Evolutionary conservation across 2,797 vertebrate genomes (phyloP).

Genomic region (Hirundo rustica): DNA sequence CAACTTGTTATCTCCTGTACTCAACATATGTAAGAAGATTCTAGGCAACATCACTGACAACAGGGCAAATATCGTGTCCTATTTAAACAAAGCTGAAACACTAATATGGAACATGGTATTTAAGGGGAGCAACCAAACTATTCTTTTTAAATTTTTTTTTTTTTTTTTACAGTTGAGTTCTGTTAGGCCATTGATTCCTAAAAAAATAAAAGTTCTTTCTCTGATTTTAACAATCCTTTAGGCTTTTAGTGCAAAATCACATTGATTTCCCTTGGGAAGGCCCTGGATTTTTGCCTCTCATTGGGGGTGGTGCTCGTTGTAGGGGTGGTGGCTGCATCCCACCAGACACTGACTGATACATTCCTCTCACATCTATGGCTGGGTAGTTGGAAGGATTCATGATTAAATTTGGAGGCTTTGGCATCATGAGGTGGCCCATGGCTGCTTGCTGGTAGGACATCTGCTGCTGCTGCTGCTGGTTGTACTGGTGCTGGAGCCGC

Average conservation of each 20-base stretch:
- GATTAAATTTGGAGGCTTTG: slow-evolving; percentile 79
- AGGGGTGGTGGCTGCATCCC: slow-evolving; percentile 80
- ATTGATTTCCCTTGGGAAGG: slow-evolving; percentile 92
- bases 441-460: slow-evolving; percentile 89
- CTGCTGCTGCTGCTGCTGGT: slow-evolving; percentile 84
- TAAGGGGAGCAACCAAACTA: slow-evolving; percentile 75
- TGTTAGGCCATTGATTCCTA: slow-evolving; percentile 84
- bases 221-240: slow-evolving; percentile 80
- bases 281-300: slow-evolving; percentile 92
- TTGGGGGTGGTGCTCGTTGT: slow-evolving; percentile 84
- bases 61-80: slow-evolving; percentile 70
- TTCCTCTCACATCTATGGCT: slow-evolving; percentile 92
- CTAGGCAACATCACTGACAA: slow-evolving; percentile 78
- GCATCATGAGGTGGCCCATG: slow-evolving; percentile 90
- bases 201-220: slow-evolving; percentile 82
- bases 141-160: neutral
- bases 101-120: slow-evolving; percentile 75
- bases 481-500: slow-evolving; percentile 92
- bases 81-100: slow-evolving; percentile 74
- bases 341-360: slow-evolving; percentile 89
- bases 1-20: slow-evolving; percentile 83
- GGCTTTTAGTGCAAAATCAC: slow-evolving; percentile 83
- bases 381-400: slow-evolving; percentile 81
- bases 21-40: slow-evolving; percentile 79
- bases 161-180: slow-evolving; percentile 82